These are phyloP conservation scores for Ailurus styani DNA, from an alignment of 2,113 vertebrate genomes.

Conservation along the genomic window DNA sequence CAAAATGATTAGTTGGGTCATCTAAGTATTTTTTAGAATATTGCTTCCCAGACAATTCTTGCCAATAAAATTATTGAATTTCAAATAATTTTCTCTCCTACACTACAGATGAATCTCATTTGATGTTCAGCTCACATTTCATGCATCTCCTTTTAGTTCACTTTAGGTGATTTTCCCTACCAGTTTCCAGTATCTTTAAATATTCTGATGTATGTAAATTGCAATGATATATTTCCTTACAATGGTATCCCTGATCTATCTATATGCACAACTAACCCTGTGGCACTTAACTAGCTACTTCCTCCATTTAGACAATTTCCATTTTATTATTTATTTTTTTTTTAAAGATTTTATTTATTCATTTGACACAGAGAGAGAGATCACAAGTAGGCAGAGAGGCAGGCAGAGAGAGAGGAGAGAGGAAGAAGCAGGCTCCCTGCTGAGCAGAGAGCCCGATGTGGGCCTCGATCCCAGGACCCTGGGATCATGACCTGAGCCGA, in stretches of 20 bases:
- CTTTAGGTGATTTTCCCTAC: slow-evolving; percentile 21
- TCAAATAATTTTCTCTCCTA: slow-evolving; percentile 23
- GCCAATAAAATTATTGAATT: neutral
- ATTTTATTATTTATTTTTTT: too few relatives aligned
- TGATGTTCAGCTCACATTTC: slow-evolving; percentile 18
- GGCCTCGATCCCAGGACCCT: too few relatives aligned
- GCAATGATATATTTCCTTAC: slow-evolving; percentile 36
- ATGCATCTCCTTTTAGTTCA: neutral
- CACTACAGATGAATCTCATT: neutral
- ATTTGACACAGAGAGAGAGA: too few relatives aligned
- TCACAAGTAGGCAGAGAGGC: too few relatives aligned
- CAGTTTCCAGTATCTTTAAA: neutral
- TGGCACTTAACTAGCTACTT: slow-evolving; percentile 33
- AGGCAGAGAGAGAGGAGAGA: too few relatives aligned
- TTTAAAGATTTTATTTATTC: too few relatives aligned
- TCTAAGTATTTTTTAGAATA: slow-evolving; percentile 19
- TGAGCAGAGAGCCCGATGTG: too few relatives aligned
- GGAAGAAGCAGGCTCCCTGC: too few relatives aligned
- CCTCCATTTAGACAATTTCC: slow-evolving; percentile 44
- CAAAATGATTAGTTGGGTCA: slow-evolving; percentile 6
- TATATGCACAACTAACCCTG: slow-evolving; percentile 31
- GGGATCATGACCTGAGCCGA: too few relatives aligned
- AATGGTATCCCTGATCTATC: slow-evolving; percentile 1
- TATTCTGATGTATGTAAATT: slow-evolving; percentile 64
- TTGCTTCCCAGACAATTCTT: neutral